Percentiles rank a stretch among this genome's conserved stretches.
These are phyloP conservation scores for Dasypogon diadema DNA, from an alignment of 2,888 invertebrate genomes.

Conservation along the genomic window DNA sequence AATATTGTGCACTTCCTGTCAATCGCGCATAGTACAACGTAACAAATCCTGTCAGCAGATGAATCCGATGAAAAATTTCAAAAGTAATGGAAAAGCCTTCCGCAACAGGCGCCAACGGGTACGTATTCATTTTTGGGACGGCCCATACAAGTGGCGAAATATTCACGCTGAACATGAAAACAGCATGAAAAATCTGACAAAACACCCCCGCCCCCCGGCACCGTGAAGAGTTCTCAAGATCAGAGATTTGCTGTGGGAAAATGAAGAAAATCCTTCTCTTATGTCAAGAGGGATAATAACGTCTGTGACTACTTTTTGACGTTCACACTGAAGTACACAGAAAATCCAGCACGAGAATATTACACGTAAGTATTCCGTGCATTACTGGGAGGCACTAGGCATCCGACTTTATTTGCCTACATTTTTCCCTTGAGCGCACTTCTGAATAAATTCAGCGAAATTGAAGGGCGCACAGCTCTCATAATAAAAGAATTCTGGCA, in stretches of 20 bases:
- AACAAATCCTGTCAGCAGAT: conserved; percentile 22
- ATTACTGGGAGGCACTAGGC: conserved; percentile 15
- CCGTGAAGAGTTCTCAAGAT: conserved; percentile 23
- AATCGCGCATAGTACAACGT: conserved; percentile 8
- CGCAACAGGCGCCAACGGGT: neutral
- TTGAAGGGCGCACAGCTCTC: conserved; percentile 18
- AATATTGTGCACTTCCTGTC: conserved; percentile 44
- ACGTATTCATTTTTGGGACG: neutral
- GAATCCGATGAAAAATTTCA: conserved; percentile 20
- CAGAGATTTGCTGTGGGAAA: conserved; percentile 49
- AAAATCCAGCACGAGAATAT: conserved; percentile 8
- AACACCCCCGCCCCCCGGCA: conserved; percentile 13
- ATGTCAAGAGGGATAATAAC: conserved; percentile 49
- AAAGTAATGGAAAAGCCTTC: conserved; percentile 2
- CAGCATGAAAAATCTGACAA: conserved; percentile 4
- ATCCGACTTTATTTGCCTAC: conserved; percentile 43
- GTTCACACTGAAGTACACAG: neutral
- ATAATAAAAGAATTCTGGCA: conserved; percentile 20
- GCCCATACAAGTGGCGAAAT: conserved; percentile 5
- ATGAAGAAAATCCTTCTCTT: conserved; percentile 45
- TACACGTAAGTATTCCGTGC: conserved; percentile 42
- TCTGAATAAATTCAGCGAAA: conserved; percentile 44
- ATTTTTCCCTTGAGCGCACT: conserved; percentile 47
- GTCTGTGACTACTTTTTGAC: conserved; percentile 38
- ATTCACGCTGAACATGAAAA: neutral